Evolutionary conservation across 35 echinoderm and acorn worm species (phyloP), one percentile per base, ranked within the genome.

Genomic region (Strongylocentrotus purpuratus): DNA sequence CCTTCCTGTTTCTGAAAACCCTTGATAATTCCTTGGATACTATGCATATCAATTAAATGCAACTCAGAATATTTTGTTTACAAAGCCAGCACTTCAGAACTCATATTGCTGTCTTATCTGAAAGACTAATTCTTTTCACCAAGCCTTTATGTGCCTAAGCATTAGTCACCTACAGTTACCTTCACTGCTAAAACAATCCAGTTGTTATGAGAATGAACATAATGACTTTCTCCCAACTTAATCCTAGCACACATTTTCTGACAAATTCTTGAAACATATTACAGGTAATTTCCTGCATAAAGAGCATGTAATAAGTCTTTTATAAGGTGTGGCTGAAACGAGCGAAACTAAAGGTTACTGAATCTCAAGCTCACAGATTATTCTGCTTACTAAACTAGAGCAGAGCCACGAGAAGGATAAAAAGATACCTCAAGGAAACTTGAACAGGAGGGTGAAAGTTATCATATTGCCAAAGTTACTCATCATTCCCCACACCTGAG

Each of bases 401-500:
- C 65, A 78, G 28, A 78, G 22, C 25, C 65, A 28, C n/a, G 50
- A 55, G 50, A 12, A 55, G 0, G 50, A 55, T 55, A 55, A 55
- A 55, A 78, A 78, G 65, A n/a, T 3, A 28, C 65, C 65, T 3
- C 65, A 22, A 78, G 65, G 50, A 55, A 55, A 13, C 50, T 55
- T 55, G 9, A 78, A 78, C 65, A 78, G 65, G 65, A 78, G 65
- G 18, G 65, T 78, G 65, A 78, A 78, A 78, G 65, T 78, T 78
- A 28, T 78, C 65, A 78, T 28, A 18, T 78, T 78, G 65, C 65
- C 28, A n/a, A 78, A 78, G 28, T 78, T 78, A 78, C 65, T 78
- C 65, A 78, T 78, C 65, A n/a, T n/a, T n/a, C 65, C 65, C 20
- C 65, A 78, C 65, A 78, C 65, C 65, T 78, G 65, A 78, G 65